phyloP scores from a whole-genome alignment of 2,888 invertebrate species.

The Drosophila multiciliata region DNA sequence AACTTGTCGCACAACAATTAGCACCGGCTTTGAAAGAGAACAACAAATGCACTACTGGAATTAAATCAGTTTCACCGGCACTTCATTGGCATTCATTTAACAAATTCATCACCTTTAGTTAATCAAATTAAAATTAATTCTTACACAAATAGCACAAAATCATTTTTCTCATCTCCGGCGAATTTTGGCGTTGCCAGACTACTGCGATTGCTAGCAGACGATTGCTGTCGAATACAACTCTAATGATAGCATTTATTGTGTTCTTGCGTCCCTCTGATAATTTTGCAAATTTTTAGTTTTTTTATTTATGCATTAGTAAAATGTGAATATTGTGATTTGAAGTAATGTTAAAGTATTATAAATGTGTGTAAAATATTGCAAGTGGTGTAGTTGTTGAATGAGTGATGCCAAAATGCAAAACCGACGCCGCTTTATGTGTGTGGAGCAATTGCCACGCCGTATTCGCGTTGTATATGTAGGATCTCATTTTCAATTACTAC shows the following conservation, averaged over 20 bases:
- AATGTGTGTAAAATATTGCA: not conserved
- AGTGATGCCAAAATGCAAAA: conserved; percentile 3
- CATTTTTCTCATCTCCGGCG: conserved; percentile 59
- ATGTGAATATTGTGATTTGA: not conserved
- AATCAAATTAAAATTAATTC: conserved; percentile 16
- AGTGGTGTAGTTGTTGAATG: not conserved
- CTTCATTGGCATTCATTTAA: not conserved
- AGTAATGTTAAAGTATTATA: not conserved
- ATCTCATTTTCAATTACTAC: conserved; percentile 10
- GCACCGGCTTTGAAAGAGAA: not conserved
- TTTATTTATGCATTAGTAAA: not conserved
- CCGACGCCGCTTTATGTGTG: not conserved
- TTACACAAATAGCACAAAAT: conserved; percentile 10
- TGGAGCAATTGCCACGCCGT: conserved; percentile 21
- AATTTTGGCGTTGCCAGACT: conserved; percentile 46
- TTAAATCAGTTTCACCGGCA: not conserved
- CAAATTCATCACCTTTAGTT: not conserved
- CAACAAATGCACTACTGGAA: not conserved
- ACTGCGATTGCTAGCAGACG: conserved; percentile 21
- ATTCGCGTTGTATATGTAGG: conserved; percentile 27
- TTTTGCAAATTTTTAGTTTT: not conserved
- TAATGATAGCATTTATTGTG: conserved; percentile 32
- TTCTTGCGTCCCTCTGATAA: conserved; percentile 22
- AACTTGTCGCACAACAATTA: conserved; percentile 10
- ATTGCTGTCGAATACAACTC: conserved; percentile 34